Evolutionary conservation across 2,888 invertebrate genomes (phyloP), one percentile per base, ranked within the genome.

Genomic region (Mythimna loreyi): DNA sequence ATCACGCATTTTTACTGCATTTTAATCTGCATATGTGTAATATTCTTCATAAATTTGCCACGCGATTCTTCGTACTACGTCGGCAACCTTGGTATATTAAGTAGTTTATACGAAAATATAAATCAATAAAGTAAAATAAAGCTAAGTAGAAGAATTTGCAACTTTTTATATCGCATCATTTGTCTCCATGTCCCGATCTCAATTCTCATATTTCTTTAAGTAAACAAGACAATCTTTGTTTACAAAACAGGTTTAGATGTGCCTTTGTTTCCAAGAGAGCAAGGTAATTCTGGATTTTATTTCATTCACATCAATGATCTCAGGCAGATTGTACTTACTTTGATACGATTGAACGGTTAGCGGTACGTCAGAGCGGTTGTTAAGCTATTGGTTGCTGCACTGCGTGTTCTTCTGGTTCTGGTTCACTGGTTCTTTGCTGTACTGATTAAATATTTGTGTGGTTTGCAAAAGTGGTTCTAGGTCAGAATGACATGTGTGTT

Each of bases 151-250:
- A 45, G n/a, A n/a, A 28, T 72, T 21, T 43, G 33, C 6, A 30
- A 70, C 53, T 49, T 64, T 55, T 53, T 74, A 55, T 55, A 7
- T 2, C 40, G 21, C 23, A 8, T 21, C 40, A 64, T 70, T 63
- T 55, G n/a, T 73, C 21, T 25, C 9, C 8, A 47, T n/a, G 21
- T 25, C 21, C 21, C 21, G 1, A 30, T 19, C 4, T 30, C 21
- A 19, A 25, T 47, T 55, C 19, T 65, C 21, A 40, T 47, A 63
- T 40, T 70, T 47, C n/a, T 64, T 53, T 21, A 28, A 50, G 65
- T 74, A 74, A 70, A 70, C 65, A 70, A 70, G 30, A 40, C 2
- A 11, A 33, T 30, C 2, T 64, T 64, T 70, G 53, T 70, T 74
- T 33, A 74, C 74, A 64, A 63, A 63, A 63, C 45, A 36, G 64